These are phyloP conservation scores for Acleris laterana DNA, from an alignment of 2,888 invertebrate species.

Conservation along the genomic window DNA sequence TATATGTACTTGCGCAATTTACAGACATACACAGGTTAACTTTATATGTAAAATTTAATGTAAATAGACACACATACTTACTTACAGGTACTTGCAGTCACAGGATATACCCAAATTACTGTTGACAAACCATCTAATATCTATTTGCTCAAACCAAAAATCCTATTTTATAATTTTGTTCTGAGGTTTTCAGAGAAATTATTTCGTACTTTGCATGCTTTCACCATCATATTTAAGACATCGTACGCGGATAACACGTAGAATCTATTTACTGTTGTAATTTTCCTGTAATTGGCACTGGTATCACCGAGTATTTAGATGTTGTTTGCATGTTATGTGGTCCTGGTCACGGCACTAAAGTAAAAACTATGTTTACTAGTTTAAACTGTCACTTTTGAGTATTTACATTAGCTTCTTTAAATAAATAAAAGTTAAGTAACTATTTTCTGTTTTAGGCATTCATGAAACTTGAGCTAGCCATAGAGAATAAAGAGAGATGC, in stretches of 20 bases:
- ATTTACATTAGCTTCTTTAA: too few species aligned
- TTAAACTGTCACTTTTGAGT: constrained; percentile 19
- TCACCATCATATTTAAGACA: constrained; percentile 76
- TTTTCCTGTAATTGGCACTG: constrained; percentile 68
- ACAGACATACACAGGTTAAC: too few species aligned
- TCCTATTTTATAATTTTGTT: not conserved
- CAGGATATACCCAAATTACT: too few species aligned
- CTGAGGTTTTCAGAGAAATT: constrained; percentile 18
- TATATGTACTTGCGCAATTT: too few species aligned
- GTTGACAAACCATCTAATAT: not conserved
- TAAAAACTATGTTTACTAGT: constrained; percentile 26
- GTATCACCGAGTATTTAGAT: constrained; percentile 40
- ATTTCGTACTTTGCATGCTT: constrained; percentile 57
- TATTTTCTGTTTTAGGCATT: too few species aligned
- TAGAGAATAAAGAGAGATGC: too few species aligned
- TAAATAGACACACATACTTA: too few species aligned
- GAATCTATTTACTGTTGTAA: constrained; percentile 56
- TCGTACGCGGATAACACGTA: constrained; percentile 77
- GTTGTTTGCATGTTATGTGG: constrained; percentile 40
- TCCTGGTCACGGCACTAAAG: constrained; percentile 10
- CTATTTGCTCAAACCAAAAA: constrained; percentile 28
- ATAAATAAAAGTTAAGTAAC: too few species aligned
- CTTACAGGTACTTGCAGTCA: too few species aligned
- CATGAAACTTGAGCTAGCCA: too few species aligned
- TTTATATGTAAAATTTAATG: too few species aligned